Evolutionary conservation across 92 coral and sea anemone species (phyloP).

Genomic region (Chrysogorgia sp.): DNA sequence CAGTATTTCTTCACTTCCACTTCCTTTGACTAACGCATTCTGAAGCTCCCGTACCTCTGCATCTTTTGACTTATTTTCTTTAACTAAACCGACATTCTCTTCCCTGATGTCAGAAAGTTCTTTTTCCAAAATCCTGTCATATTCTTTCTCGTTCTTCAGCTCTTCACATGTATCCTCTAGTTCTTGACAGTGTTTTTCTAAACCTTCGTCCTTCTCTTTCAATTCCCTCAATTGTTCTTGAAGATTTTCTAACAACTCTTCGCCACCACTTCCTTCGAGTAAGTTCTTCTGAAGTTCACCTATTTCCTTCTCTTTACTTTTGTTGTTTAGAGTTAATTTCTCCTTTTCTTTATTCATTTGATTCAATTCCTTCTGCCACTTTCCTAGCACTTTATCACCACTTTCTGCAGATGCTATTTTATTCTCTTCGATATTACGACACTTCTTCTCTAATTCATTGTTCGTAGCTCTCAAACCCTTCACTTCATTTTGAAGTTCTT

Average conservation of each 20-base stretch:
- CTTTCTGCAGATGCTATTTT: neutral
- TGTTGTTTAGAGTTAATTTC: constrained; percentile 50
- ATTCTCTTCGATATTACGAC: neutral
- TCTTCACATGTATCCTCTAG: neutral
- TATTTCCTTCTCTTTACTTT: constrained; percentile 36
- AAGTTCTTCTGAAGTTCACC: neutral
- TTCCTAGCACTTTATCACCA: neutral
- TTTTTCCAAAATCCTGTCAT: constrained; percentile 53
- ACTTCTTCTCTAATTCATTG: constrained; percentile 56
- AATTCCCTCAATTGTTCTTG: constrained; percentile 61
- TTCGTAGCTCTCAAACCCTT: constrained; percentile 70
- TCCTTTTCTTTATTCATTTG: constrained; percentile 66
- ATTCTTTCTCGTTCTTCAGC: constrained; percentile 15
- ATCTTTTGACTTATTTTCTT: neutral
- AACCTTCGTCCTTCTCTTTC: constrained; percentile 47
- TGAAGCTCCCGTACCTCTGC: neutral
- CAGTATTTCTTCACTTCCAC: constrained; percentile 9
- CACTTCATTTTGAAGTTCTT: constrained; percentile 68
- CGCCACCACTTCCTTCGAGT: constrained; percentile 30
- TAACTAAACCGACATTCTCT: constrained; percentile 63
- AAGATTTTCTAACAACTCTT: constrained; percentile 58
- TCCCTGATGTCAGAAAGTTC: constrained; percentile 59
- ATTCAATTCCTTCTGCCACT: constrained; percentile 61
- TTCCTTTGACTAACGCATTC: neutral
- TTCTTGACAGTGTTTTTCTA: constrained; percentile 58